Evolutionary conservation across 2,797 vertebrate species (phyloP), one percentile per base, ranked within the genome.

Genomic region (Scomberomorus guttatus): DNA sequence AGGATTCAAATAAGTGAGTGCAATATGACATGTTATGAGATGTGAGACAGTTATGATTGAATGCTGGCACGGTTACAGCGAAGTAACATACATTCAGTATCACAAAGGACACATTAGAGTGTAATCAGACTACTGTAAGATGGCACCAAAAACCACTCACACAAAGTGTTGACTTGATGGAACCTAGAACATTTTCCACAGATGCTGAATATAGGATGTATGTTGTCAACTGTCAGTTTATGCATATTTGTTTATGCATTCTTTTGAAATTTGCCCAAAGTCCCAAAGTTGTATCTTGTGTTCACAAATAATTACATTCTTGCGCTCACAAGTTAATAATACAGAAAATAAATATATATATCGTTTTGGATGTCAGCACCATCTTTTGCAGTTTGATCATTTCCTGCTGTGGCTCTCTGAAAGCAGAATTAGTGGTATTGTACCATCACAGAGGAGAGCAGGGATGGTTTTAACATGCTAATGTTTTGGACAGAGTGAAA

Each of bases 181-280:
- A 71, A 71, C 18, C 32, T 79, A 79, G 75, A 81, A 78, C 70
- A 48, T 69, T 80, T 73, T 80, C 77, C 60, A 42, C 3, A 32
- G 62, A 69, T 14, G 5, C 5, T 37, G 54, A 61, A 56, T 25
- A 27, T 25, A 75, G 63, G 54, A 50, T 39, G 32, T 59, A 73
- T 39, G 25, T 34, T 24, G 58, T 72, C 22, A 17, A 11, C 51
- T 56, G 69, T n/a, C n/a, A n/a, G n/a, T n/a, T n/a, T n/a, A n/a
- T n/a, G n/a, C n/a, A n/a, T n/a, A n/a, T n/a, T n/a, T n/a, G n/a
- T n/a, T n/a, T n/a, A n/a, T n/a, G n/a, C n/a, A n/a, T n/a, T n/a
- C n/a, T n/a, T n/a, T n/a, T n/a, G n/a, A n/a, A n/a, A n/a, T n/a
- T 11, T 12, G 24, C 13, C 15, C 56, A 1, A 50, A 39, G 46